These are phyloP conservation scores for Hyperoodon ampullatus DNA, from an alignment of 2,113 vertebrate genomes.

Conservation along the genomic window DNA sequence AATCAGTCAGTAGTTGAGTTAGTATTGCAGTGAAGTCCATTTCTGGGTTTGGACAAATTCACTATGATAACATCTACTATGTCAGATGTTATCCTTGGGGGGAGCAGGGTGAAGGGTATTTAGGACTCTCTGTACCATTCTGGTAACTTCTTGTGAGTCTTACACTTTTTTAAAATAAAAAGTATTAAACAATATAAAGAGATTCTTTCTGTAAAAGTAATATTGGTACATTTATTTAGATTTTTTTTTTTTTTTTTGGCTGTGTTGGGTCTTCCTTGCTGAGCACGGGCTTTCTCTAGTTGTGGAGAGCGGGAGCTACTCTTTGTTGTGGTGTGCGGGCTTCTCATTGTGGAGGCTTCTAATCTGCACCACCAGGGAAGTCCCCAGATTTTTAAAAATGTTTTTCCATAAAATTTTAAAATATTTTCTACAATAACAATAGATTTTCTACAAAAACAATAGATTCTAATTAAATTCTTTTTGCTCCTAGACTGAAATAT, in stretches of 20 bases:
- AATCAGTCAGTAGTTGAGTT: not conserved
- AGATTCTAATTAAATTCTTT: not conserved
- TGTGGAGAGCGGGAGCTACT: no score
- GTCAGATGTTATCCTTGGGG: not conserved
- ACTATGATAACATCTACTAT: not conserved
- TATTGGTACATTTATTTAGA: not conserved
- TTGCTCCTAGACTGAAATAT: not conserved
- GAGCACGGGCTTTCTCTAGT: no score
- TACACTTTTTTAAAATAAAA: not conserved
- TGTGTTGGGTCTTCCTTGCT: no score
- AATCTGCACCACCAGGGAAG: no score
- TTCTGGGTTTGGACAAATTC: not conserved
- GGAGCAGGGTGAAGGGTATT: accelerated
- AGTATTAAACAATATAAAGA: not conserved
- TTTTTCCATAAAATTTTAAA: not conserved
- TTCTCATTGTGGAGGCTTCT: no score
- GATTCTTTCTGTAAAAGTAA: not conserved
- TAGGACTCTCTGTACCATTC: not conserved
- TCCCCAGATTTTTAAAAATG: not conserved
- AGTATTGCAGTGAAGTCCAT: not conserved
- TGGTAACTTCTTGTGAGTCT: not conserved
- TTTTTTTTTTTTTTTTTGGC: not conserved
- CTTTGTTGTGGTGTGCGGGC: no score
- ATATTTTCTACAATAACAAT: not conserved
- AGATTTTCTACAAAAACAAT: not conserved